These are phyloP conservation scores for Falco biarmicus DNA, from an alignment of 2,797 vertebrate genomes.

Conservation along the genomic window DNA sequence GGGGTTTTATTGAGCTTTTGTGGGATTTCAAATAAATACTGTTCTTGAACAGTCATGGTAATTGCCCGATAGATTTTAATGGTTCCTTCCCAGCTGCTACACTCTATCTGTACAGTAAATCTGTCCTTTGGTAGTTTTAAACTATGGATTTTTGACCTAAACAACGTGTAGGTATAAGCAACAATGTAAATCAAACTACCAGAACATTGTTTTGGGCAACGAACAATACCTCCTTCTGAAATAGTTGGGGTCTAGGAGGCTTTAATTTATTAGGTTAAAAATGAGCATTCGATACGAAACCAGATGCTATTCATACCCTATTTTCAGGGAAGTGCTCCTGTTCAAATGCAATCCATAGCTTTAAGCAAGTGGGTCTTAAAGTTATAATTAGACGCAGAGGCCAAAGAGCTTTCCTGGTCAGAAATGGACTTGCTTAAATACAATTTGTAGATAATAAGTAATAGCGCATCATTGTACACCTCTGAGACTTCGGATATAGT, in stretches of 20 bases:
- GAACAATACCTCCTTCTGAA: not conserved
- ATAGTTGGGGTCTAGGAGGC: not conserved
- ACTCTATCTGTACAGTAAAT: conserved; percentile 4
- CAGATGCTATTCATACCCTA: not conserved
- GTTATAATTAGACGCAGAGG: not conserved
- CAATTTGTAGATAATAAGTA: not conserved
- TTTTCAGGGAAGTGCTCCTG: not conserved
- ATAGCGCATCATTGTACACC: not conserved
- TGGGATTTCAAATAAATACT: conserved; percentile 47
- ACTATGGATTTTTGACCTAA: conserved; percentile 32
- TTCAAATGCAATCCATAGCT: not conserved
- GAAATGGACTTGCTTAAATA: not conserved
- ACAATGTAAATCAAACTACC: not conserved
- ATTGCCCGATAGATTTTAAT: conserved; percentile 34
- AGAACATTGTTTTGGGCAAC: not conserved
- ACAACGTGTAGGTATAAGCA: not conserved
- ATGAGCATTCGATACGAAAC: not conserved
- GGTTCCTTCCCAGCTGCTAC: conserved; percentile 43
- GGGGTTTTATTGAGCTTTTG: not conserved
- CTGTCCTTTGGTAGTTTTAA: not conserved
- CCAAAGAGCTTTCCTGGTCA: not conserved
- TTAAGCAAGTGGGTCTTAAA: not conserved
- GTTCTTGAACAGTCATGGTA: conserved; percentile 28
- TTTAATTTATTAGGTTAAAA: not conserved
- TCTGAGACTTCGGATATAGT: not conserved